Percentiles rank a stretch among this genome's conserved stretches.
Evolutionary conservation across 2,113 vertebrate species (phyloP).

Genomic region (Ivindomyrus marchei): DNA sequence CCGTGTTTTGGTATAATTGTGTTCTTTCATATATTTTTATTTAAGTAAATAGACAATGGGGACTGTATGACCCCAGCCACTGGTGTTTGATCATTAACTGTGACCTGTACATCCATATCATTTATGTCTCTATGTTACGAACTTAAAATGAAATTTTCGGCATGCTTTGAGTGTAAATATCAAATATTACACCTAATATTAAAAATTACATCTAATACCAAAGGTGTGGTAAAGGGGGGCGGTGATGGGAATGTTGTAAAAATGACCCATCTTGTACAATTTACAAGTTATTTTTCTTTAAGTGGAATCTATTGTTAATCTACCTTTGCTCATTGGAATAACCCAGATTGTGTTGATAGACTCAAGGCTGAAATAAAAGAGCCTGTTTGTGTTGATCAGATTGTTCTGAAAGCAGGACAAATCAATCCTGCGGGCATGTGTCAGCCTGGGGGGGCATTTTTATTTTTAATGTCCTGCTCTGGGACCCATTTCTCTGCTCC

Average conservation of each 20-base stretch:
- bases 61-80: not conserved
- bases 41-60: not conserved
- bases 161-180: not conserved
- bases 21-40: not conserved
- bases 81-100: not conserved
- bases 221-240: not conserved
- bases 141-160: not conserved
- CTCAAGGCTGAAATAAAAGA: not conserved
- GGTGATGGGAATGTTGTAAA: not conserved
- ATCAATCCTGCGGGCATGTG: not conserved
- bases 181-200: not conserved
- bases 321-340: not conserved
- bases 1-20: not conserved
- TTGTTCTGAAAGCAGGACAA: not conserved
- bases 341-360: not conserved
- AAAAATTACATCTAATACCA: not conserved
- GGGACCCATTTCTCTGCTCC: not conserved
- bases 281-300: not conserved
- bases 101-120: not conserved
- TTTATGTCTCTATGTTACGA: not conserved
- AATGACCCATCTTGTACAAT: not conserved
- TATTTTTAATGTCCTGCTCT: conserved; percentile 6
- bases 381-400: not conserved
- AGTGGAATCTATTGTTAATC: not conserved
- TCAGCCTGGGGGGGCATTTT: conserved; percentile 2